Base-by-base conservation (phyloP, 2,888 invertebrate species). In the Hirtodrosophila histrioides region DNA sequence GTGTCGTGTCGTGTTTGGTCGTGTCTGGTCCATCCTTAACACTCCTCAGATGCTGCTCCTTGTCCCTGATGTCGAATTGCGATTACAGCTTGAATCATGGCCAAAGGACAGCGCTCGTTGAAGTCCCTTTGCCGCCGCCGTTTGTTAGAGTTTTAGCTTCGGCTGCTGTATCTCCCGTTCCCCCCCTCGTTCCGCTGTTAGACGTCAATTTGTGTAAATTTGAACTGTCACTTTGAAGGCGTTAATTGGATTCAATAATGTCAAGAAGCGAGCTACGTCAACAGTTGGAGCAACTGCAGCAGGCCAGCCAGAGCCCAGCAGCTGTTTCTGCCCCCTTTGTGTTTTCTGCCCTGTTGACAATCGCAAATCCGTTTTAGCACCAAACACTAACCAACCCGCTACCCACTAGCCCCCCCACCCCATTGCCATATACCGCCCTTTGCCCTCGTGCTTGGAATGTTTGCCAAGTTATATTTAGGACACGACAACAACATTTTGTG, bases 191-290 rank as follows among this genome's bases (percentile, higher is more conserved):
- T 7, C 37, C 35, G 8, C 54, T 17, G 41, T 50, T 45, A 45
- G 58, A 46, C 83, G 58, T 86, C 88, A 82, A 86, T 88, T 88
- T 88, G 88, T 88, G 82, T 86, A 86, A 88, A 83, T 88, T 83
- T 83, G 88, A 88, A 80, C 87, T 88, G 83, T 88, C 83, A 83
- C 81, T 88, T 83, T 88, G 88, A 84, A 83, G 78, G 87, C 88
- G 89, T 88, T 86, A 88, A 86, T 86, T 86, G 89, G 81, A 86
- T 89, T 83, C 78, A 88, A 83, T 83, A 85, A 87, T 71, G 76
- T 74, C 71, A 85, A 67, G 57, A 49, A 57, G 71, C 49, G 46
- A 49, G 45, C 39, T 37, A 44, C 71, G 40, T 57, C 69, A 74
- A 40, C 55, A 56, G 44, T 50, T 27, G 40, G 31, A 51, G 67